A percentile compares a stretch with the other conserved stretches of the same genome.
Conservation (phyloP, 2,888 invertebrate genomes). For the Drosophila paranaensis region DNA sequence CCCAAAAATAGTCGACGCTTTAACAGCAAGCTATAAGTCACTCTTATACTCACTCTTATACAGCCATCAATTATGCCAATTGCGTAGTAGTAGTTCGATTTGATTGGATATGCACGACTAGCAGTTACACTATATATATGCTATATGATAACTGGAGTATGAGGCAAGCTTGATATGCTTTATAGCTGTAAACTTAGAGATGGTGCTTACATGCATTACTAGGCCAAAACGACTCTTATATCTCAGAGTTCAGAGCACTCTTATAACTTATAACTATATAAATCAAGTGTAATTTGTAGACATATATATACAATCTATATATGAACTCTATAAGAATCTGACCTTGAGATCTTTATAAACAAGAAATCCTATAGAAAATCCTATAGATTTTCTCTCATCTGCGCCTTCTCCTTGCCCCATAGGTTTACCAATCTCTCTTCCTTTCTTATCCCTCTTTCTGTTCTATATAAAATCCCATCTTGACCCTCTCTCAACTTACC, state of each 20-base stretch:
- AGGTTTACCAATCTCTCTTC: too few species aligned
- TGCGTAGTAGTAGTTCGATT: background rate
- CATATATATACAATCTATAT: too few species aligned
- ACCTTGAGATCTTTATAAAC: too few species aligned
- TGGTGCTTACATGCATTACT: too few species aligned
- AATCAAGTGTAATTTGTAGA: too few species aligned
- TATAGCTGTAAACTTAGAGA: too few species aligned
- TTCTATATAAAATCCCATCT: background rate
- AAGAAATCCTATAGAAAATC: too few species aligned
- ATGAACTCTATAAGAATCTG: background rate
- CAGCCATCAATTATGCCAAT: background rate
- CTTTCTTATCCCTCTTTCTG: too few species aligned
- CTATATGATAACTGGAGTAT: background rate
- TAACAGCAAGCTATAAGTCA: background rate
- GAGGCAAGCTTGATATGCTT: too few species aligned
- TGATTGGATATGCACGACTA: background rate
- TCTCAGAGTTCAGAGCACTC: background rate
- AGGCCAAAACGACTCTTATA: too few species aligned
- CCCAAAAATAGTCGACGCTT: background rate
- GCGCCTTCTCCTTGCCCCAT: too few species aligned
- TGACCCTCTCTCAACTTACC: conserved; percentile 18
- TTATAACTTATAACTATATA: background rate
- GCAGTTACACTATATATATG: background rate
- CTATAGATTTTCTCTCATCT: too few species aligned
- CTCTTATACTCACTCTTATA: conserved; percentile 6